These are phyloP conservation scores for Hirtodrosophila histrioides DNA, from an alignment of 2,888 invertebrate genomes.

Conservation along the genomic window DNA sequence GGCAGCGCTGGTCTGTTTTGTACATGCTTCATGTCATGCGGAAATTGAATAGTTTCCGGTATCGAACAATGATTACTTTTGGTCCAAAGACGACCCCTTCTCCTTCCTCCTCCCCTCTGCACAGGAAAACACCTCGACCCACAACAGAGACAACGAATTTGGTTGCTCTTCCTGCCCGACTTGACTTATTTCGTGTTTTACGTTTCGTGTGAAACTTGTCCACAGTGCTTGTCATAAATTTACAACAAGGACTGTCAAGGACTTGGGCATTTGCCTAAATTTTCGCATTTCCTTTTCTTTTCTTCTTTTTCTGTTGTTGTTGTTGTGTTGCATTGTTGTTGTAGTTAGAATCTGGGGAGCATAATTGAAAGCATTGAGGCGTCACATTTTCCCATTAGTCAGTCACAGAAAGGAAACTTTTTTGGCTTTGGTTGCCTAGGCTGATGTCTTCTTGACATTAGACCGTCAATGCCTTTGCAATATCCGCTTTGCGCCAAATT, in stretches of 20 bases:
- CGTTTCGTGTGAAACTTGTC: conserved; percentile 15
- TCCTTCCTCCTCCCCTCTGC: not conserved
- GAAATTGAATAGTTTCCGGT: conserved; percentile 82
- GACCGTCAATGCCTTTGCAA: conserved; percentile 37
- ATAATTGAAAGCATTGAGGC: conserved; percentile 64
- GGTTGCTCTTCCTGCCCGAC: not conserved
- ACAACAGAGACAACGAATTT: conserved; percentile 35
- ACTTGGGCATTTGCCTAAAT: conserved; percentile 25
- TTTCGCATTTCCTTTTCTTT: conserved; percentile 4
- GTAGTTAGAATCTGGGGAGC: conserved; percentile 12
- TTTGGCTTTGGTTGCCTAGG: conserved; percentile 7
- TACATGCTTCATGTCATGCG: conserved; percentile 70
- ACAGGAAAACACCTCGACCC: conserved; percentile 25
- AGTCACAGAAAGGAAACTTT: conserved; percentile 15
- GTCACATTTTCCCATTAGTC: conserved; percentile 41
- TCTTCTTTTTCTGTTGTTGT: not conserved
- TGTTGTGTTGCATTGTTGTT: conserved; percentile 7
- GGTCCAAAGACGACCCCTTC: conserved; percentile 3
- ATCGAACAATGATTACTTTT: conserved; percentile 79
- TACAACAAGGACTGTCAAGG: conserved; percentile 25
- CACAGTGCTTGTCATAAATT: conserved; percentile 36
- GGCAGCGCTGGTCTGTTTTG: conserved; percentile 31
- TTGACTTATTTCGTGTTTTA: too few relatives aligned
- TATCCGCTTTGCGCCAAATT: conserved; percentile 47
- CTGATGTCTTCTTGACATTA: conserved; percentile 29